phyloP scores from a whole-genome alignment of 2,888 invertebrate genomes.

The Gymnocheta viridis region DNA sequence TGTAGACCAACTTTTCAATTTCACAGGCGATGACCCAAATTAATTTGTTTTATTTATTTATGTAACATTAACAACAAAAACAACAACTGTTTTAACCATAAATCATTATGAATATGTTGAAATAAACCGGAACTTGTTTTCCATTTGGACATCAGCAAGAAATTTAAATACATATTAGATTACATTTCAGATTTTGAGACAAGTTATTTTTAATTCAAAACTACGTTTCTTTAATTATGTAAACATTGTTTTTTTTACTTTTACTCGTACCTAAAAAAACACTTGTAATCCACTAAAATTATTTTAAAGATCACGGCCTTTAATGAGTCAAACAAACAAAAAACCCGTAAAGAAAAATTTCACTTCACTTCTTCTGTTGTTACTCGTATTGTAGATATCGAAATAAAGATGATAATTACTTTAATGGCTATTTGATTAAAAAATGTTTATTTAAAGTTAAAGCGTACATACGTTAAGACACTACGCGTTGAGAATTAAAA shows the following conservation, averaged over 20 bases:
- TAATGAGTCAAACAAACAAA: constrained; percentile 25
- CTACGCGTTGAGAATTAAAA: constrained; percentile 77
- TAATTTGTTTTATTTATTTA: constrained; percentile 21
- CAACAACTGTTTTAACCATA: constrained; percentile 1
- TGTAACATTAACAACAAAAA: constrained; percentile 44
- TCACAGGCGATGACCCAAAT: constrained; percentile 57
- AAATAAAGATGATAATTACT: not conserved
- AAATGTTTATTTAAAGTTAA: constrained; percentile 21
- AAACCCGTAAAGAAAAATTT: constrained; percentile 52
- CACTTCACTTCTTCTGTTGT: constrained; percentile 38
- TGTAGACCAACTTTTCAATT: constrained; percentile 29
- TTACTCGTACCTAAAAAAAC: constrained; percentile 28
- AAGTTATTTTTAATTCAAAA: constrained; percentile 21
- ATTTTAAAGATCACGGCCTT: constrained; percentile 12
- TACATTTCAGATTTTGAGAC: constrained; percentile 9
- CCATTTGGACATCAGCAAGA: not conserved
- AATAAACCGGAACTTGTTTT: constrained; percentile 62
- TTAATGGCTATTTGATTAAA: constrained; percentile 1
- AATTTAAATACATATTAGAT: not conserved
- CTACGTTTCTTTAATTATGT: constrained; percentile 24
- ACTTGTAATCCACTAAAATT: constrained; percentile 30
- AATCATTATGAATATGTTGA: constrained; percentile 16
- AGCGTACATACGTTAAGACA: constrained; percentile 71
- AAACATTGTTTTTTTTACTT: constrained; percentile 31
- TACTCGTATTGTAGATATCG: not conserved